Base-by-base conservation (phyloP, 2,797 vertebrate species). In the Xenopus petersii region DNA sequence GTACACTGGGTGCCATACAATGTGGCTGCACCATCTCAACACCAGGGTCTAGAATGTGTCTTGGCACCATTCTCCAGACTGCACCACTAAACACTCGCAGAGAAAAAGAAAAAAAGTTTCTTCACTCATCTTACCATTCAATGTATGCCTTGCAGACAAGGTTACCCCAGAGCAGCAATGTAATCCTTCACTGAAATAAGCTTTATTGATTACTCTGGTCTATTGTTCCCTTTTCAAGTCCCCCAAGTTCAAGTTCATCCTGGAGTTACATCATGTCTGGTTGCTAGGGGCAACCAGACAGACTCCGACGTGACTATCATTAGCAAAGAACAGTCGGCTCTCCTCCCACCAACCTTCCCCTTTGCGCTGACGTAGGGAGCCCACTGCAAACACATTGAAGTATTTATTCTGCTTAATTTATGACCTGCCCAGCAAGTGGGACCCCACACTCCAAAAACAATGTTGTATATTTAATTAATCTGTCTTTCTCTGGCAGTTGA, bases 221-320 rank as follows among this genome's bases (percentile, higher is more conserved):
- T 93, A 94, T 94, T 94, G 93, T 94, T 95, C 94, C 92, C 89
- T 89, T 94, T 95, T 93, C 90, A 93, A 94, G 91, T 89, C 90
- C 90, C 92, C 92, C 92, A 92, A 96, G 96, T 98, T 97, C 94
- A 96, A 97, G 94, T 97, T 97, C 94, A 95, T 94, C 90, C 90
- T 87, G 85, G 89, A 93, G 94, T 97, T 97, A 96, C 95, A 97
- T 95, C 95, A 97, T 95, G 97, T 98, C 95, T 97, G 90, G 96
- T 98, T 97, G 94, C 94, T 89, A 86, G 8, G 82, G 93, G 94
- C 95, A 92, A 98, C 96, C 93, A 97, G 96, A 98, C 94, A 94
- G 93, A 91, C 91, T 83, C 87, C 94, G 94, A 98, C 95, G 95
- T 97, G 96, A 98, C 95, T 94, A 87, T 93, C 95, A 97, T 97